A percentile compares a stretch with the other conserved stretches of the same genome.
phyloP scores from a whole-genome alignment of 1,140 invertebrate genomes.

The Magallana gigas region DNA sequence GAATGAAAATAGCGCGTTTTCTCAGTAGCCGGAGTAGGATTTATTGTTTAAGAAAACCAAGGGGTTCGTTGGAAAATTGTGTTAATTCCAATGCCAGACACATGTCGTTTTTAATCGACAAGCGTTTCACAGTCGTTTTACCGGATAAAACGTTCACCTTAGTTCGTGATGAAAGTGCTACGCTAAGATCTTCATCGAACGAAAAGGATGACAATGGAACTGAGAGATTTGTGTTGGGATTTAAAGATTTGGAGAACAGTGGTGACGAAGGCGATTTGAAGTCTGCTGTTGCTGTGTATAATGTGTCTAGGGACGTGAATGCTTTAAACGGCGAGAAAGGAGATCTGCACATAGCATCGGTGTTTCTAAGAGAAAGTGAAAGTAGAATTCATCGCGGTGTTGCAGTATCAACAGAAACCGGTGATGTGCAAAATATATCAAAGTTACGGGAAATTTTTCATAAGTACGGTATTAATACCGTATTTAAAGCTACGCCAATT shows the following conservation, averaged over 20 bases:
- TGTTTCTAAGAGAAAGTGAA: background rate
- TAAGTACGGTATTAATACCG: background rate
- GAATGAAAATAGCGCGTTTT: no score
- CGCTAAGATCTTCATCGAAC: background rate
- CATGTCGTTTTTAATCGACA: background rate
- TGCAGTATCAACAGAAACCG: background rate
- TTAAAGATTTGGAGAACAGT: background rate
- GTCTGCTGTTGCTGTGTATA: background rate
- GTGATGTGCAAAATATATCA: background rate
- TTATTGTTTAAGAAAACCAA: no score
- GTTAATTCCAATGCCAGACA: background rate
- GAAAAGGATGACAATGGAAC: background rate
- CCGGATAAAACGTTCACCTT: background rate
- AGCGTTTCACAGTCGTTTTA: background rate
- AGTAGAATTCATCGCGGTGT: background rate
- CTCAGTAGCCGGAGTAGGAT: no score
- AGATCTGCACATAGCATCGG: background rate
- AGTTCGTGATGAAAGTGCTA: background rate
- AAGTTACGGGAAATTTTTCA: background rate
- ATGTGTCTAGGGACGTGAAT: constrained; percentile 10
- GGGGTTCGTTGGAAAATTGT: no score
- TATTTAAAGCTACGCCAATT: background rate
- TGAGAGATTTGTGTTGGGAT: background rate
- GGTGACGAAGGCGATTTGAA: background rate
- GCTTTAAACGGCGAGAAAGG: background rate